These are phyloP conservation scores for Chalcosyrphus nemorum DNA, from an alignment of 2,888 invertebrate species.

Conservation along the genomic window DNA sequence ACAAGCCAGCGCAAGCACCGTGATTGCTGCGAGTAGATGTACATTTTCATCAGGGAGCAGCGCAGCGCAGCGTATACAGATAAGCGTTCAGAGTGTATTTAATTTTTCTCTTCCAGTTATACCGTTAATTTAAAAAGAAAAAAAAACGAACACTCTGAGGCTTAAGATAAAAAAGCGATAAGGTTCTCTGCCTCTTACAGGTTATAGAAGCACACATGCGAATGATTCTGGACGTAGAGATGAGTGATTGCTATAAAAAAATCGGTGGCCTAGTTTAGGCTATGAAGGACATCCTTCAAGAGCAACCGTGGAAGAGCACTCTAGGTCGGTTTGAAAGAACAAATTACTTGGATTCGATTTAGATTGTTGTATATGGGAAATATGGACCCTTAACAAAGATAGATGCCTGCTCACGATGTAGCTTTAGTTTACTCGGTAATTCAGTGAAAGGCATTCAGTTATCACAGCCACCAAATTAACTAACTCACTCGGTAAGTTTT, in stretches of 20 bases:
- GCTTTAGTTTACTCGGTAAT: no score
- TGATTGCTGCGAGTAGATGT: no score
- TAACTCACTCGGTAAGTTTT: no score
- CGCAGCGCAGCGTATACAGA: slow-evolving; percentile 6
- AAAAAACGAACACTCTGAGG: slow-evolving; percentile 46
- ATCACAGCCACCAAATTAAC: no score
- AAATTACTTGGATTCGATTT: no score
- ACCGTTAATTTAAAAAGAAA: slow-evolving; percentile 65
- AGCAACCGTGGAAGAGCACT: no score
- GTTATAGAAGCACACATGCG: slow-evolving; percentile 20
- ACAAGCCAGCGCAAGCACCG: neutral
- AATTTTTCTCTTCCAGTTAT: slow-evolving; percentile 47
- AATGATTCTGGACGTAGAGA: neutral
- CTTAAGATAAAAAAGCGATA: slow-evolving; percentile 54
- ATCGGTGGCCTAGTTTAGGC: neutral
- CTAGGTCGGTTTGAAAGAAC: no score
- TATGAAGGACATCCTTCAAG: neutral
- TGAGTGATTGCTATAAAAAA: slow-evolving; percentile 14
- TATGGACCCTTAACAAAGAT: no score
- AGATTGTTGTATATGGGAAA: no score
- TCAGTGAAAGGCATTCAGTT: no score
- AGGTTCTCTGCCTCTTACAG: slow-evolving; percentile 27
- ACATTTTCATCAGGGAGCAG: neutral
- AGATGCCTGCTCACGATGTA: no score
- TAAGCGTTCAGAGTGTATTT: slow-evolving; percentile 47